A percentile compares a stretch with the other conserved stretches of the same genome.
phyloP scores from a whole-genome alignment of 2,113 vertebrate species.

The Climacteris rufus region DNA sequence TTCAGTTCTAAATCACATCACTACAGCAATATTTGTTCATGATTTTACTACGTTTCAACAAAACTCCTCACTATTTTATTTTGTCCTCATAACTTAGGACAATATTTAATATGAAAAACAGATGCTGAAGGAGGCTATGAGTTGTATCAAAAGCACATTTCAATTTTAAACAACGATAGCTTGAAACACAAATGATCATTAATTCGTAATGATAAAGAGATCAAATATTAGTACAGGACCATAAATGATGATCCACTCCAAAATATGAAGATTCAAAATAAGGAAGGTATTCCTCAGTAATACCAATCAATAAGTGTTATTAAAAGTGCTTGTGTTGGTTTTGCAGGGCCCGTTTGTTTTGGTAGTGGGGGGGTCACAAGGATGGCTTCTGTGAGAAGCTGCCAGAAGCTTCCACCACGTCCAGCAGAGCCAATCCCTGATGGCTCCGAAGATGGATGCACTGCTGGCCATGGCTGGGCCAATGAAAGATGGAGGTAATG shows the following conservation, averaged over 20 bases:
- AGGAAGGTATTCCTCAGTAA: not conserved
- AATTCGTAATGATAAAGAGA: not conserved
- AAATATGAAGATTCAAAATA: not conserved
- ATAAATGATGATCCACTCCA: not conserved
- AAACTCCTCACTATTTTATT: not conserved
- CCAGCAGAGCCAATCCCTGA: too few species aligned
- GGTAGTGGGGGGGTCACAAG: too few species aligned
- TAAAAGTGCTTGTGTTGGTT: not conserved
- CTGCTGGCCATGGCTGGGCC: too few species aligned
- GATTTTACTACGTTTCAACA: conserved; percentile 29
- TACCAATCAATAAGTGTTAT: not conserved
- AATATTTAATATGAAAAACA: conserved; percentile 21
- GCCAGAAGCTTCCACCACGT: too few species aligned
- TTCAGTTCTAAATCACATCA: conserved; percentile 27
- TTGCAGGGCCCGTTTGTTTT: too few species aligned
- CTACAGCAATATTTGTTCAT: conserved; percentile 29
- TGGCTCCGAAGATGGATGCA: too few species aligned
- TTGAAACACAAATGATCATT: not conserved
- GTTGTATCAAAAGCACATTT: not conserved
- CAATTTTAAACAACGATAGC: not conserved
- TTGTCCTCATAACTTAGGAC: not conserved
- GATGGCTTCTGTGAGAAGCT: too few species aligned
- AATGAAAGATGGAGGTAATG: too few species aligned
- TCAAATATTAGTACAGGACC: not conserved
- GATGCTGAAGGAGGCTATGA: not conserved